Evolutionary conservation across 2,888 invertebrate genomes (phyloP).

Genomic region (Zygothrica quintamaculata): DNA sequence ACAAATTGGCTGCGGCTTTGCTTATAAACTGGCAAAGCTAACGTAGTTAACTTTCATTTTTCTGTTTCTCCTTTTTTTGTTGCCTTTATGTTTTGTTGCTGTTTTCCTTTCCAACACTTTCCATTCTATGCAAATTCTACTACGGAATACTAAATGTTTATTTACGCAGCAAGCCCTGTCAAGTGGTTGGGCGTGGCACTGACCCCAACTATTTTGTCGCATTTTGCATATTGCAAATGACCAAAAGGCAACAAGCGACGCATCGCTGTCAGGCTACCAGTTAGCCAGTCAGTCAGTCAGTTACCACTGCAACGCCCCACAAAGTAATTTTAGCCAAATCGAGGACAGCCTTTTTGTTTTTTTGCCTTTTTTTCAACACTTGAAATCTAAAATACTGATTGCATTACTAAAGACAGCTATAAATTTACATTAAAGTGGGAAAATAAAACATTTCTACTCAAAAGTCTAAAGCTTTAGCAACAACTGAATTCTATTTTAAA

Average conservation of each 20-base stretch:
- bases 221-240: slow-evolving; percentile 73
- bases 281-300: slow-evolving; percentile 43
- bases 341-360: slow-evolving; percentile 31
- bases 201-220: slow-evolving; percentile 68
- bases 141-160: slow-evolving; percentile 78
- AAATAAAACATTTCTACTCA: not conserved
- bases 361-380: too few relatives aligned
- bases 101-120: slow-evolving; percentile 19
- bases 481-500: too few relatives aligned
- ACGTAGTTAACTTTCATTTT: slow-evolving; percentile 1
- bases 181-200: slow-evolving; percentile 57
- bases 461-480: too few relatives aligned
- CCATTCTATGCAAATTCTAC: slow-evolving; percentile 64
- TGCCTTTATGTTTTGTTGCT: not conserved
- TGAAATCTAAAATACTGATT: slow-evolving; percentile 53
- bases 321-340: slow-evolving; percentile 57
- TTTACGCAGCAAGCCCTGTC: slow-evolving; percentile 60
- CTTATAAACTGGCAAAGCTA: slow-evolving; percentile 49
- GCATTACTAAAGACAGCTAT: slow-evolving; percentile 43
- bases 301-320: slow-evolving; percentile 22
- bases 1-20: slow-evolving; percentile 62
- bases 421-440: slow-evolving; percentile 6
- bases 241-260: slow-evolving; percentile 39
- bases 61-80: not conserved
- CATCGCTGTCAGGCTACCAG: too few relatives aligned